Conservation (phyloP, 2,113 vertebrate species). For the Odobenus rosmarus region DNA sequence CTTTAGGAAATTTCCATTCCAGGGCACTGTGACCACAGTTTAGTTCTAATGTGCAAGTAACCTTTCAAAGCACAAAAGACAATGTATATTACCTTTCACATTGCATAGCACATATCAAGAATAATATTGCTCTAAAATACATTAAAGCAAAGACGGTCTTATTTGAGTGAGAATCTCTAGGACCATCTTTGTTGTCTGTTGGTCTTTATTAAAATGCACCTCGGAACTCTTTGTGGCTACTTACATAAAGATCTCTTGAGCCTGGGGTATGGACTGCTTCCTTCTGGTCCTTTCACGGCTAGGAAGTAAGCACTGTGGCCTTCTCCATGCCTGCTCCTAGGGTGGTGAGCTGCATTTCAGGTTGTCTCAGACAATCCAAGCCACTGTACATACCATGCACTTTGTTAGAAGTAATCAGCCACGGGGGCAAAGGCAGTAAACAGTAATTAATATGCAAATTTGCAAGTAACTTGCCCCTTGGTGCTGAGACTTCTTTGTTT, state of each 20-base stretch:
- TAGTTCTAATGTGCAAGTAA: background rate
- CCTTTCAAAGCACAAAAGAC: background rate
- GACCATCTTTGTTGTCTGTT: background rate
- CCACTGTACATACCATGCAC: conserved; percentile 44
- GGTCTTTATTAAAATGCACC: background rate
- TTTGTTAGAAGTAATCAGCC: conserved; percentile 73
- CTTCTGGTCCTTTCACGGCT: background rate
- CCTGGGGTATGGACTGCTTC: background rate
- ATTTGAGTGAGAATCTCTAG: background rate
- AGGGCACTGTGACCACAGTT: background rate
- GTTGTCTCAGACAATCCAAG: conserved; percentile 52
- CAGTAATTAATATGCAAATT: conserved; percentile 86
- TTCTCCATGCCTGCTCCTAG: background rate
- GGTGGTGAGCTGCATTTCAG: background rate
- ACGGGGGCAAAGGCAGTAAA: conserved; percentile 65
- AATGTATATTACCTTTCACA: background rate
- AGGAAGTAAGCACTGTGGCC: background rate
- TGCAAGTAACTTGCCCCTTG: conserved; percentile 79
- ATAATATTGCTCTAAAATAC: background rate
- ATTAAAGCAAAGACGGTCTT: background rate
- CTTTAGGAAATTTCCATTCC: background rate
- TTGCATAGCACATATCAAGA: background rate
- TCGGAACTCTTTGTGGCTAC: background rate
- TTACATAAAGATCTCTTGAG: background rate
- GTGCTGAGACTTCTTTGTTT: conserved; percentile 83